Evolutionary conservation across 2,797 vertebrate genomes (phyloP).

Genomic region (Borostomias antarcticus): DNA sequence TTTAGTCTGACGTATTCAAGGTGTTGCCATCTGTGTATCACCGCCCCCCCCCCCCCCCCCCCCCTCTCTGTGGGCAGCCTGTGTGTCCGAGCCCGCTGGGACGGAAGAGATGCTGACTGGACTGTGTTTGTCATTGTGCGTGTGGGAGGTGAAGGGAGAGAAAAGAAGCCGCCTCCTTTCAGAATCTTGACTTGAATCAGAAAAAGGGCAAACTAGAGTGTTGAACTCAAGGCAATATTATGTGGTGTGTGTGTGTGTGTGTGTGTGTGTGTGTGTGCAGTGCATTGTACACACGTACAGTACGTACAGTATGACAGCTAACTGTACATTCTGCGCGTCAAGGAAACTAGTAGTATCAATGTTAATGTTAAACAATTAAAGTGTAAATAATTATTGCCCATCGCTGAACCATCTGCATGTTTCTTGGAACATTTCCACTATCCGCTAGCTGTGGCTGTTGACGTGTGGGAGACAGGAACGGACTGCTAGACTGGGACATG

Average conservation of each 20-base stretch:
- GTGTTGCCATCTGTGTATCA: conserved; percentile 67
- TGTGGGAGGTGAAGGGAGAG: too few relatives aligned
- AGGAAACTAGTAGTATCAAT: not conserved
- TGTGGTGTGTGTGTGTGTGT: conserved; percentile 6
- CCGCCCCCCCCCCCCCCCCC: not conserved
- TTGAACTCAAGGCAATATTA: conserved; percentile 4
- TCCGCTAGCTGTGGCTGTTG: conserved; percentile 27
- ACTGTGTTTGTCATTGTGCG: conserved; percentile 65
- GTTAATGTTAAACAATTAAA: conserved; percentile 11
- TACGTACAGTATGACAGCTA: too few relatives aligned
- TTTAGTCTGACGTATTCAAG: conserved; percentile 69
- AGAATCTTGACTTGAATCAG: conserved; percentile 45
- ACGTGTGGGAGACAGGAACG: conserved; percentile 35
- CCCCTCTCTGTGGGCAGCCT: conserved; percentile 30
- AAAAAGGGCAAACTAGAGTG: conserved; percentile 16
- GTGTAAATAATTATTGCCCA: conserved; percentile 23
- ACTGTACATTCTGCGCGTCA: not conserved
- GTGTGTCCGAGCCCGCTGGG: conserved; percentile 59
- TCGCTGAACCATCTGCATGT: conserved; percentile 21
- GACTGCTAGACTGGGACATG: conserved; percentile 33
- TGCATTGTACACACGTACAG: not conserved
- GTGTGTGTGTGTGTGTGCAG: not conserved
- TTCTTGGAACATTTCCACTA: conserved; percentile 11
- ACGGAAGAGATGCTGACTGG: conserved; percentile 72
- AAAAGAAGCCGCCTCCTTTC: conserved; percentile 40